Conservation (phyloP, 2,797 vertebrate genomes). For the Tamandua tetradactyla region DNA sequence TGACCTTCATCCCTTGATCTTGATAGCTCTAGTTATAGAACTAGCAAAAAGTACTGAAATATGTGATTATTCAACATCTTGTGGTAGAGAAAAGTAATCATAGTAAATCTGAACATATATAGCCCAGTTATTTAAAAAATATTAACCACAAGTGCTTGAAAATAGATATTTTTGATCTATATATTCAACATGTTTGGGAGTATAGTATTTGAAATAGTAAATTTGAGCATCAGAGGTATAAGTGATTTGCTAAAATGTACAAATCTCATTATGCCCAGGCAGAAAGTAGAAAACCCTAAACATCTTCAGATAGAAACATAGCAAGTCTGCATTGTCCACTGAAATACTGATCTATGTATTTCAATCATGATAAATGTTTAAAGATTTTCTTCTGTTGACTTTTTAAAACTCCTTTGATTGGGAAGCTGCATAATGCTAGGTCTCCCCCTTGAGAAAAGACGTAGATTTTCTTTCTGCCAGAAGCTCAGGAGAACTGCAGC, state of each 20-base stretch:
- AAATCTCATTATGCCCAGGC: not conserved
- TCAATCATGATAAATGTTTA: not conserved
- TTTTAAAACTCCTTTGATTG: not conserved
- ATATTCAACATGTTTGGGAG: not conserved
- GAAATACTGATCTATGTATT: not conserved
- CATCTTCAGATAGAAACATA: not conserved
- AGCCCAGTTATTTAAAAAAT: not conserved
- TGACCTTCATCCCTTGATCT: too few relatives aligned
- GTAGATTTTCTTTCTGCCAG: not conserved
- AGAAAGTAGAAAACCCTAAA: not conserved
- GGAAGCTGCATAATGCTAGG: not conserved
- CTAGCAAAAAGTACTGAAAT: not conserved
- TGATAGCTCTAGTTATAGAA: not conserved
- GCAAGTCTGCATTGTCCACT: not conserved
- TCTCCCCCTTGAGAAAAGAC: not conserved
- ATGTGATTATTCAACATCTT: not conserved
- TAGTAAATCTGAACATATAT: not conserved
- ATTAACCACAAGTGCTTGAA: not conserved
- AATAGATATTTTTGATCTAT: too few relatives aligned
- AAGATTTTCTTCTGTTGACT: not conserved
- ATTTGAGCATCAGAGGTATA: not conserved
- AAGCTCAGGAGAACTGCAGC: not conserved
- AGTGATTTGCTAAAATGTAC: not conserved
- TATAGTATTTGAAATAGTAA: not conserved
- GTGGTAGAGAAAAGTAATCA: not conserved